Conservation (phyloP, 1,140 invertebrate genomes). For the Pemphigus obesinymphae region DNA sequence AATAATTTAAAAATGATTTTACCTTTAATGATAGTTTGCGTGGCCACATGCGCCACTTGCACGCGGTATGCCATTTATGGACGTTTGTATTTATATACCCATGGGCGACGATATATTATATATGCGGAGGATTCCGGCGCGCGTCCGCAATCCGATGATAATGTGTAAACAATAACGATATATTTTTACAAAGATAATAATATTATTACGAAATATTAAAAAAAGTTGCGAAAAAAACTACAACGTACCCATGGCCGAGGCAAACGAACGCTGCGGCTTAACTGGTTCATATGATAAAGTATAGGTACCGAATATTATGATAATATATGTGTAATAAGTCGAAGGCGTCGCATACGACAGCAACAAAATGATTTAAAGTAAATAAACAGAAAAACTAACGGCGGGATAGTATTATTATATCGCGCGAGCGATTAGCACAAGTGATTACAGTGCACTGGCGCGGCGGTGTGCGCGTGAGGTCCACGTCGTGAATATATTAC, state of each 20-base stretch:
- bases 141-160: too few species aligned
- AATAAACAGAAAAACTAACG: too few species aligned
- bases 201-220: not conserved
- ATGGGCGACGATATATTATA: too few species aligned
- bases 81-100: not conserved
- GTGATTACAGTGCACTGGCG: not conserved
- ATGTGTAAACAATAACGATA: too few species aligned
- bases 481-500: not conserved
- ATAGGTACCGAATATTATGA: too few species aligned
- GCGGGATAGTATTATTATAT: too few species aligned
- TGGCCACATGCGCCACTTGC: constrained; percentile 17
- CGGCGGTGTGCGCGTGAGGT: too few species aligned
- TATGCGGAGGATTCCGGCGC: too few species aligned
- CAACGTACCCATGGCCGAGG: not conserved
- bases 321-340: too few species aligned
- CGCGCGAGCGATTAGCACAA: not conserved
- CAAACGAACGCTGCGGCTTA: not conserved
- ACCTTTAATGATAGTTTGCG: constrained; percentile 35
- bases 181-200: not conserved
- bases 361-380: too few species aligned
- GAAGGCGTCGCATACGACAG: too few species aligned
- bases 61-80: not conserved
- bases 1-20: not conserved
- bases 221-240: not conserved
- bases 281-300: not conserved